Evolutionary conservation across 1,140 invertebrate genomes (phyloP).

Genomic region (Temnothorax curvispinosus): DNA sequence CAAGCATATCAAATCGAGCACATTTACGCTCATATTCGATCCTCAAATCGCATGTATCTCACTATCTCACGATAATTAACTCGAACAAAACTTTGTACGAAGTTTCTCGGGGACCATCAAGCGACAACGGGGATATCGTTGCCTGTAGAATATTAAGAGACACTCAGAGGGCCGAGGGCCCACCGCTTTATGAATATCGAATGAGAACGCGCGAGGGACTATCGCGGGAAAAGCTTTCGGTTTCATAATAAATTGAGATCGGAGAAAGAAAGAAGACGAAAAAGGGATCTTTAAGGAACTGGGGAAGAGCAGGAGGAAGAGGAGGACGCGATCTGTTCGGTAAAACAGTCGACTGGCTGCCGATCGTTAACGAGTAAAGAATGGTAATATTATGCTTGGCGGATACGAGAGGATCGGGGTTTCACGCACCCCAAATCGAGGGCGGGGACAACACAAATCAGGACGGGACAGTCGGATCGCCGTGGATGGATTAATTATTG

Average conservation of each 20-base stretch:
- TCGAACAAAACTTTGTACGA: not conserved
- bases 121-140: conserved; percentile 36
- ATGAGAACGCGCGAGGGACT: conserved; percentile 59
- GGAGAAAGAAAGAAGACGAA: conserved; percentile 61
- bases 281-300: not conserved
- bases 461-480: conserved; percentile 34
- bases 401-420: conserved; percentile 38
- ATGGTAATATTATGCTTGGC: conserved; percentile 74
- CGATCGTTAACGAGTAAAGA: conserved; percentile 74
- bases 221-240: conserved; percentile 67
- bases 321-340: conserved; percentile 18
- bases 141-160: conserved; percentile 67
- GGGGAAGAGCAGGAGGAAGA: not conserved
- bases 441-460: conserved; percentile 50
- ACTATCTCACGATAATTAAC: conserved; percentile 62
- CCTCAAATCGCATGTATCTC: conserved; percentile 56
- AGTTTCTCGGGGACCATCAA: not conserved
- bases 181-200: conserved; percentile 70
- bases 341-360: conserved; percentile 68
- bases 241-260: conserved; percentile 71
- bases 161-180: conserved; percentile 13
- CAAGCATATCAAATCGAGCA: not conserved
- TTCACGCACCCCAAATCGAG: conserved; percentile 29
- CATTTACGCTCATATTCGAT: not conserved
- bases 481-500: conserved; percentile 56